Percentiles rank a stretch among this genome's conserved stretches.
Evolutionary conservation across 2,113 vertebrate genomes (phyloP).

Genomic region (Perca schrenkii): DNA sequence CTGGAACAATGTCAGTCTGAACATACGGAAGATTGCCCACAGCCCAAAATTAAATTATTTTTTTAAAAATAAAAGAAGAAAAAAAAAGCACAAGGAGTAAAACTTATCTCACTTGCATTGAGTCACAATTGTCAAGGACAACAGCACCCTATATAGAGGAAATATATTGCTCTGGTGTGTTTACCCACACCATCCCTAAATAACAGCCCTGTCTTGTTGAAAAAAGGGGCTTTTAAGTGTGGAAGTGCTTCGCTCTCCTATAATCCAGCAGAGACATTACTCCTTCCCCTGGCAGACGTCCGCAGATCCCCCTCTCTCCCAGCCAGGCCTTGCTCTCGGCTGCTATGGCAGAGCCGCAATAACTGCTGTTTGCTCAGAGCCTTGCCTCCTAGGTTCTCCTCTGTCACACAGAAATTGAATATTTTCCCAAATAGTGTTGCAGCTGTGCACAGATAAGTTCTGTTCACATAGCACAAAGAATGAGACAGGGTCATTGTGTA

Average conservation of each 20-base stretch:
- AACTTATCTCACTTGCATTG: conserved; percentile 66
- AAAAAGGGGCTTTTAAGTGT: conserved; percentile 83
- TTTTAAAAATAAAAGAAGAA: background rate
- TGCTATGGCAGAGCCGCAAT: conserved; percentile 79
- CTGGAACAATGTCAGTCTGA: conserved; percentile 18
- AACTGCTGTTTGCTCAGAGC: conserved; percentile 84
- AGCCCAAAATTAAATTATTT: conserved; percentile 31
- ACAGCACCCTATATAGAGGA: conserved; percentile 54
- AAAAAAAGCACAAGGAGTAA: background rate
- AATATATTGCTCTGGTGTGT: conserved; percentile 71
- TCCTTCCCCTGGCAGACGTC: conserved; percentile 85
- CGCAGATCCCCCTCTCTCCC: conserved; percentile 78
- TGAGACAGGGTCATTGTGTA: conserved; percentile 30
- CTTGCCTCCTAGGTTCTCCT: conserved; percentile 81
- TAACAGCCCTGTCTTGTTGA: conserved; percentile 83
- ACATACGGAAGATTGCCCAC: conserved; percentile 8
- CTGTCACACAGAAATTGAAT: conserved; percentile 82
- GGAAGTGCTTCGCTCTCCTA: conserved; percentile 78
- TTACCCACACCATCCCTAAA: conserved; percentile 79
- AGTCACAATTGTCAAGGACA: conserved; percentile 69
- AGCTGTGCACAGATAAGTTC: conserved; percentile 79
- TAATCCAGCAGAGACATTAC: conserved; percentile 85
- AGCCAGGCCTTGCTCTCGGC: conserved; percentile 75
- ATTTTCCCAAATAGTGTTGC: conserved; percentile 83
- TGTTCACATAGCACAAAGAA: conserved; percentile 71